These are phyloP conservation scores for Synergus umbraculus DNA, from an alignment of 2,888 invertebrate species.

Conservation along the genomic window DNA sequence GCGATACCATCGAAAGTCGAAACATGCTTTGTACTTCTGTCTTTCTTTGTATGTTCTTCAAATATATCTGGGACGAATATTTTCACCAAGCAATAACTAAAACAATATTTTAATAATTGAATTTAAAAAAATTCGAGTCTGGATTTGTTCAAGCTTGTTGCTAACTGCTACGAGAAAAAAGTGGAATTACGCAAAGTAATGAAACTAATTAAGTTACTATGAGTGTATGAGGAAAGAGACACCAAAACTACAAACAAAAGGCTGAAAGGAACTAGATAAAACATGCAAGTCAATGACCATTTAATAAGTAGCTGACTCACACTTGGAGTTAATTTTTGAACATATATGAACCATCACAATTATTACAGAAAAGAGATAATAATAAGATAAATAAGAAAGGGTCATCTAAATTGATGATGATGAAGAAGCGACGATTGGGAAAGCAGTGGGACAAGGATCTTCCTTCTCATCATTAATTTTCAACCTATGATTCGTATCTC, in stretches of 20 bases:
- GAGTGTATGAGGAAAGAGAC: background rate
- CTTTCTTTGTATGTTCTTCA: conserved; percentile 1
- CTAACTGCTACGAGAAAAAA: background rate
- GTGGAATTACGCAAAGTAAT: background rate
- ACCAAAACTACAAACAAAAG: background rate
- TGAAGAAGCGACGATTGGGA: background rate
- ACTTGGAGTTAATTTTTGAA: background rate
- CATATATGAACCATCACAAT: too few species aligned
- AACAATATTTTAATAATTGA: background rate
- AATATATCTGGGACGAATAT: background rate
- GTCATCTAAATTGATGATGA: background rate
- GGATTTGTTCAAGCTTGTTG: background rate
- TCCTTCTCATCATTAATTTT: background rate
- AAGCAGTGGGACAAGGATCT: background rate
- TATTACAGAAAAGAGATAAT: background rate
- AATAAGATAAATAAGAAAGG: conserved; percentile 42
- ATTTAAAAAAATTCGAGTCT: background rate
- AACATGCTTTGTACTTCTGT: conserved; percentile 20
- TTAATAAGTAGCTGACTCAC: background rate
- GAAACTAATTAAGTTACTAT: background rate
- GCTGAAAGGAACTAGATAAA: background rate
- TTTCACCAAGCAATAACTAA: background rate
- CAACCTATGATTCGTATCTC: background rate
- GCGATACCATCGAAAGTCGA: conserved; percentile 14
- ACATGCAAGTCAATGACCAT: background rate